Base-by-base conservation (phyloP, 2,797 vertebrate species). In the Labeo calbasu region DNA sequence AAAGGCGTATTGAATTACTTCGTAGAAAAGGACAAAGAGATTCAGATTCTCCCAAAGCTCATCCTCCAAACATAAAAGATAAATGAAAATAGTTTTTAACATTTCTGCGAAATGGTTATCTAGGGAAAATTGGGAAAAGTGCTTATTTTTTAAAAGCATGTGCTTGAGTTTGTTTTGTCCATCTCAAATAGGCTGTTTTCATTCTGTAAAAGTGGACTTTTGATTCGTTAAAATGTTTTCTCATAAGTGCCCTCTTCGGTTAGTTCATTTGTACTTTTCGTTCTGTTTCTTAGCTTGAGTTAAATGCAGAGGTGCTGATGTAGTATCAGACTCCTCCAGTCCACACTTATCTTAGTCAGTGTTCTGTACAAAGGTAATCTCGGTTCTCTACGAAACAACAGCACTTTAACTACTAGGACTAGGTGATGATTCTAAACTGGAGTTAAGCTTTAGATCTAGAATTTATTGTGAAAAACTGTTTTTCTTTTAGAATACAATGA, bases 321-420 rank as follows among this genome's bases (percentile, higher is more conserved):
- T 53, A 7, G 43, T 51, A n/a, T 79, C 59, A 66, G 48, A 79
- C 77, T 79, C 63, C 19, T 36, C 63, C 28, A 59, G 63, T 61
- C 83, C 50, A 85, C 77, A 88, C 88, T 68, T 73, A 84, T 89
- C 73, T 19, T 88, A 87, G 91, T 82, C 90, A 89, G 88, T 86
- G 88, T 80, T 71, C 86, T 89, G 89, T 63, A 89, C 89, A 87
- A 89, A 90, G 86, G 90, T 90, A 91, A 89, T 25, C 43, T 55
- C 2, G 13, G 36, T 15, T 81, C 55, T 71, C 14, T 32, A 65
- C 70, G 36, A 63, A 73, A 73, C 69, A 63, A 73, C 21, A 0
- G 2, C 28, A 73, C 50, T 73, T 36, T 36, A 73, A 32, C 63
- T 57, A 61, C 53, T 46, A 46, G 43, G 32, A 36, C 32, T 21